Percentiles rank a stretch among this genome's conserved stretches.
Evolutionary conservation across 1,140 invertebrate genomes (phyloP).

Genomic region (Antheraea mylitta): DNA sequence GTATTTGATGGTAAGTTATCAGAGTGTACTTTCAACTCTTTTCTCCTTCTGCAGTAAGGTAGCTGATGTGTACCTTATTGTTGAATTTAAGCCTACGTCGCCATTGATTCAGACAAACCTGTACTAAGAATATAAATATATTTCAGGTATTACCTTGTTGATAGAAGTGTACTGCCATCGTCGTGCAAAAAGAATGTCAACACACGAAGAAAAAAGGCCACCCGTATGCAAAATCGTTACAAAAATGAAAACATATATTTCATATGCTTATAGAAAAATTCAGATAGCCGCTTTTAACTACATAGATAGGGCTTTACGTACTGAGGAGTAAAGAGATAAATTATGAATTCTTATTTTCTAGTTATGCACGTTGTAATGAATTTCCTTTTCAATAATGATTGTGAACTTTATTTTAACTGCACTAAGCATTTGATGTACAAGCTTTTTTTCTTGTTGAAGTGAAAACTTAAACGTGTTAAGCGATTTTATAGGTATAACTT

Average conservation of each 20-base stretch:
- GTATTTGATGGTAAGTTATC: no score
- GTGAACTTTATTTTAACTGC: no score
- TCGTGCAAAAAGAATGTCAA: conserved; percentile 16
- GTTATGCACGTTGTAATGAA: neutral
- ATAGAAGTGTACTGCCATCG: conserved; percentile 46
- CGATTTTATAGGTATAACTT: no score
- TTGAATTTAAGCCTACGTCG: no score
- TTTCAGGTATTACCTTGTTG: conserved; percentile 41
- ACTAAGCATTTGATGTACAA: no score
- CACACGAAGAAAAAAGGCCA: conserved; percentile 8
- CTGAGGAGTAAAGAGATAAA: conserved; percentile 10
- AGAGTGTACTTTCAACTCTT: no score
- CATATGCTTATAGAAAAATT: conserved; percentile 25
- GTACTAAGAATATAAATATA: neutral
- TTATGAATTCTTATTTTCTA: neutral
- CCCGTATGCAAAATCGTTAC: conserved; percentile 13
- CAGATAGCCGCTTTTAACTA: conserved; percentile 27
- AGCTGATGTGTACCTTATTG: no score
- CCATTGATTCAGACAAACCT: no score
- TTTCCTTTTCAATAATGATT: no score
- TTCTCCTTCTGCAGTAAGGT: no score
- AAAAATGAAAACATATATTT: conserved; percentile 26
- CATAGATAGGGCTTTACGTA: conserved; percentile 48
- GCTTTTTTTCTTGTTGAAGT: no score
- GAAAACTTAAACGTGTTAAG: no score